Evolutionary conservation across 2,888 invertebrate genomes (phyloP), one percentile per base, ranked within the genome.

Genomic region (Andrena haemorrhoa): DNA sequence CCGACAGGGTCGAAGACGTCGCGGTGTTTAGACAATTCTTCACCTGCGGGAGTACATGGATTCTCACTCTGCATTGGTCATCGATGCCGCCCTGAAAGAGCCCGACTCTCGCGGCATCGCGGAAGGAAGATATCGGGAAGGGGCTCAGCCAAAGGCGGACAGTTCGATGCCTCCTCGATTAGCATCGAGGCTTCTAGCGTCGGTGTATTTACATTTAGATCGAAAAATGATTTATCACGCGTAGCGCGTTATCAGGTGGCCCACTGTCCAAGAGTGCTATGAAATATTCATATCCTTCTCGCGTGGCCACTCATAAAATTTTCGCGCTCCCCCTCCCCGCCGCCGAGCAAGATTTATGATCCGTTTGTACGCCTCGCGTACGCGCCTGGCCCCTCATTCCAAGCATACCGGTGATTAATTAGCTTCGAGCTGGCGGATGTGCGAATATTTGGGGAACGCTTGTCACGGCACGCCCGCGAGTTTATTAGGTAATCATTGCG

Each of bases 281-380:
- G 82, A 81, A 82, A 82, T 82, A 82, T 82, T 82, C 82, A 82
- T 82, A 82, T 73, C 75, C 76, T 76, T 82, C 82, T 81, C 76
- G 69, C 82, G 69, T 82, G 82, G 82, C 65, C 82, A 63, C 76
- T 82, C 82, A 69, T 82, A 82, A 76, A 82, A 82, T 82, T 82
- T 61, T 82, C 73, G 23, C 49, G 29, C 23, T n/a, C n/a, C n/a
- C n/a, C n/a, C n/a, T n/a, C 26, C 41, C n/a, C 26, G 10, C 10
- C 75, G 20, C 33, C 31, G 35, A 5, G 29, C n/a, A 41, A 41
- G 64, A 82, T 82, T 82, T 82, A 82, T 61, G 73, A 31, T 2
- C 29, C 61, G 66, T 8, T 56, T 68, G 60, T 49, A 35, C 20
- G 47, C 33, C 65, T 31, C 60, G 7, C 51, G 64, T 26, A 58